phyloP scores from a whole-genome alignment of 2,888 invertebrate genomes.

The Mimas tiliae region DNA sequence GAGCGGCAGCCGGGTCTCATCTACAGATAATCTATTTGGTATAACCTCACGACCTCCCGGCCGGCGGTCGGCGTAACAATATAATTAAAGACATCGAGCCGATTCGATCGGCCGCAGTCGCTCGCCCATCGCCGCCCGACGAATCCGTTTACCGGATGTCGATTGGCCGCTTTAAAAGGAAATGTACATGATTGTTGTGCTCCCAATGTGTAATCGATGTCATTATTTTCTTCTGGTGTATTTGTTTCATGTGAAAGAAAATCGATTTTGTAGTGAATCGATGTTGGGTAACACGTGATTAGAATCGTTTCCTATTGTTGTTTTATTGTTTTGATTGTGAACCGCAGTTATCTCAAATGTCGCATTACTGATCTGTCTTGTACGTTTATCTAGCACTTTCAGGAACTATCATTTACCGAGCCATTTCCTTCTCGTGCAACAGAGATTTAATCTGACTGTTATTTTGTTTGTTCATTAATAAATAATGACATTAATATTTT shows the following conservation, averaged over 20 bases:
- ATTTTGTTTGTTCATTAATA: constrained; percentile 4
- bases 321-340: constrained; percentile 20
- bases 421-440: constrained; percentile 3
- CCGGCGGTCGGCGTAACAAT: constrained; percentile 74
- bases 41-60: constrained; percentile 81
- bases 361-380: constrained; percentile 6
- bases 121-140: constrained; percentile 43
- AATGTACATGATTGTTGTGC: constrained; percentile 69
- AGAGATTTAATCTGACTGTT: constrained; percentile 19
- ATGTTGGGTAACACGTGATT: constrained; percentile 23
- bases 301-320: constrained; percentile 20
- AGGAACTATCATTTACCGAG: constrained; percentile 17
- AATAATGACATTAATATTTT: constrained; percentile 7
- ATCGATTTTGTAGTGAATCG: constrained; percentile 32
- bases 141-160: constrained; percentile 70
- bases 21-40: constrained; percentile 83
- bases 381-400: constrained; percentile 17
- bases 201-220: constrained; percentile 69
- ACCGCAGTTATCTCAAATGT: neutral
- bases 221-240: constrained; percentile 63
- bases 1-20: constrained; percentile 71
- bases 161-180: constrained; percentile 67
- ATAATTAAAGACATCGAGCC: constrained; percentile 80
- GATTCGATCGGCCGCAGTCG: constrained; percentile 47
- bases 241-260: constrained; percentile 40